A percentile compares a stretch with the other conserved stretches of the same genome.
Evolutionary conservation across 2,113 vertebrate genomes (phyloP).

Genomic region (Empidonax alnorum): DNA sequence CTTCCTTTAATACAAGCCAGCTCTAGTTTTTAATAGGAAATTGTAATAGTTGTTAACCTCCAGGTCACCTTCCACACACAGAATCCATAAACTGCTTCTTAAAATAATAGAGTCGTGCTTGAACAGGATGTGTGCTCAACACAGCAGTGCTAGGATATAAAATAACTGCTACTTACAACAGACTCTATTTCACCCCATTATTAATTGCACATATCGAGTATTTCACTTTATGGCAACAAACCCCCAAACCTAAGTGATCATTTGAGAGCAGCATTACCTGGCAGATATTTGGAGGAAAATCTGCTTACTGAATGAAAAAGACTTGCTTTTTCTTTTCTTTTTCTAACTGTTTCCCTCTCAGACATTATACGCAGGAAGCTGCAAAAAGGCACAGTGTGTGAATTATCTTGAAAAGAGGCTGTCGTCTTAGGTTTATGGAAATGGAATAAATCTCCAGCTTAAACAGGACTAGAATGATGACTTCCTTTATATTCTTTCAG

Average conservation of each 20-base stretch:
- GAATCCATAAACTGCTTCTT: not conserved
- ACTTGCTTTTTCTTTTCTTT: not conserved
- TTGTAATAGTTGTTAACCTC: slow-evolving; percentile 16
- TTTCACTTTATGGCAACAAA: not conserved
- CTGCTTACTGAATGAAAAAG: not conserved
- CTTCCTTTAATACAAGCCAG: slow-evolving; percentile 3
- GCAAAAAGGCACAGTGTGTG: slow-evolving; percentile 6
- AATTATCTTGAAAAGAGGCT: slow-evolving; percentile 56
- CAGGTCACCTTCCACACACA: not conserved
- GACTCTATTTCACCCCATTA: not conserved
- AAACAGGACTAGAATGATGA: slow-evolving; percentile 42
- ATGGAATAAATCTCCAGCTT: slow-evolving; percentile 52
- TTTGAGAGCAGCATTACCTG: not conserved
- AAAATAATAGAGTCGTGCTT: not conserved
- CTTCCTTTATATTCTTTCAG: slow-evolving; percentile 45
- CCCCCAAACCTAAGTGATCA: not conserved
- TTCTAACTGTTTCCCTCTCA: not conserved
- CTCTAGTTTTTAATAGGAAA: slow-evolving; percentile 8
- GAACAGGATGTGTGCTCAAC: not conserved
- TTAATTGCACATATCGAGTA: not conserved
- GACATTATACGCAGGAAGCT: not conserved
- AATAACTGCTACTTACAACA: not conserved
- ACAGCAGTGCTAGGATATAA: not conserved
- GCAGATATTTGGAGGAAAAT: not conserved
- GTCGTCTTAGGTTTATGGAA: slow-evolving; percentile 38